Percentiles rank a stretch among this genome's conserved stretches.
phyloP scores from a whole-genome alignment of 1,140 invertebrate species.

The Solenopsis invicta region DNA sequence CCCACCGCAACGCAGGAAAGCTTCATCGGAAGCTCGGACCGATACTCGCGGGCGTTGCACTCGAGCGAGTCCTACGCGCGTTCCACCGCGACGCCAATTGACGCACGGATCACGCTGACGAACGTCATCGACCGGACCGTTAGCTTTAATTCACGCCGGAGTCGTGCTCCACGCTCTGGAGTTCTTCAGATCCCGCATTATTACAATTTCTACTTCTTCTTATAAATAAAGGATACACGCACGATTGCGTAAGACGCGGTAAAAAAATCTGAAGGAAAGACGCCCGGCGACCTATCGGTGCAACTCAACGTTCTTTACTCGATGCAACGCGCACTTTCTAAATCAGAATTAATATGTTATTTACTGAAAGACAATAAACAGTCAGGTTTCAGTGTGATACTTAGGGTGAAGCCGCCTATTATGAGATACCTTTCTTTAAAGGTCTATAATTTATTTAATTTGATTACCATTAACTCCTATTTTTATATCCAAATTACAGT shows the following conservation, averaged over 20 bases:
- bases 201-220: neutral
- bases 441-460: too few species aligned
- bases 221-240: neutral
- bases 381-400: too few species aligned
- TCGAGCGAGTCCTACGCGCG: conserved; percentile 38
- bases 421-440: too few species aligned
- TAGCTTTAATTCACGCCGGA: neutral
- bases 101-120: conserved; percentile 3
- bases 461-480: too few species aligned
- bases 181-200: neutral
- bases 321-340: neutral
- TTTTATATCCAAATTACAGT: too few species aligned
- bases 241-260: neutral
- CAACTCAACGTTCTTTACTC: neutral
- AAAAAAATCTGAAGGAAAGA: neutral
- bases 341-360: too few species aligned
- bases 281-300: neutral
- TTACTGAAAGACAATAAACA: too few species aligned
- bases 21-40: conserved; percentile 20
- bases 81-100: conserved; percentile 5
- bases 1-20: conserved; percentile 1
- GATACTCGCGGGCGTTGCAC: conserved; percentile 41
- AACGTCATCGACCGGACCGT: conserved; percentile 17
- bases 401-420: too few species aligned
- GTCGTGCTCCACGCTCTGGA: neutral